A percentile compares a stretch with the other conserved stretches of the same genome.
Conservation (phyloP, 2,888 invertebrate species). For the Alentia gelatinosa region DNA sequence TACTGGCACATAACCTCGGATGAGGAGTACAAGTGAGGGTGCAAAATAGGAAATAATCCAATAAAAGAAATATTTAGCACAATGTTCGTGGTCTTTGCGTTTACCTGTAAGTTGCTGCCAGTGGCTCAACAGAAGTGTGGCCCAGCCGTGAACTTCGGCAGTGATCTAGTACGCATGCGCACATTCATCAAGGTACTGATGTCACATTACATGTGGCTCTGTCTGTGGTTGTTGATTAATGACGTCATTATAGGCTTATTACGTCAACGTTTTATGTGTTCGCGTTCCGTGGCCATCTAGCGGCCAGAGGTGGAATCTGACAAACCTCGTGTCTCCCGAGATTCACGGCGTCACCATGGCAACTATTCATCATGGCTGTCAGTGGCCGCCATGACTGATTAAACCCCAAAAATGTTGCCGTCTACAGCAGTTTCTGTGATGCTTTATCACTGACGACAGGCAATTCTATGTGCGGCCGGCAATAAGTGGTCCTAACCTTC, state of each 20-base stretch:
- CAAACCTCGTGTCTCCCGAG: not conserved
- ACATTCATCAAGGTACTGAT: not conserved
- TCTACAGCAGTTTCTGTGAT: not conserved
- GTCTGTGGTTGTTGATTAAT: not conserved
- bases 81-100: too few relatives aligned
- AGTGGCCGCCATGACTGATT: not conserved
- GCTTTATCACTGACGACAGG: not conserved
- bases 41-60: too few relatives aligned
- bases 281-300: not conserved
- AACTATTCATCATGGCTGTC: conserved; percentile 4
- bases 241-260: conserved; percentile 16
- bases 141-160: not conserved
- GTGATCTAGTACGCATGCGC: not conserved
- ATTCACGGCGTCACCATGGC: not conserved
- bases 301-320: conserved; percentile 10
- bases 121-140: too few relatives aligned
- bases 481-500: not conserved
- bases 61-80: too few relatives aligned
- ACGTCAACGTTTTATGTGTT: not conserved
- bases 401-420: not conserved
- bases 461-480: not conserved
- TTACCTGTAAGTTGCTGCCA: too few relatives aligned
- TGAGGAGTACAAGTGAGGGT: too few relatives aligned
- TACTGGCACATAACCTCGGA: too few relatives aligned
- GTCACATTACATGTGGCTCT: conserved; percentile 16